These are phyloP conservation scores for Eurystomus gularis DNA, from an alignment of 2,113 vertebrate species.

Conservation along the genomic window DNA sequence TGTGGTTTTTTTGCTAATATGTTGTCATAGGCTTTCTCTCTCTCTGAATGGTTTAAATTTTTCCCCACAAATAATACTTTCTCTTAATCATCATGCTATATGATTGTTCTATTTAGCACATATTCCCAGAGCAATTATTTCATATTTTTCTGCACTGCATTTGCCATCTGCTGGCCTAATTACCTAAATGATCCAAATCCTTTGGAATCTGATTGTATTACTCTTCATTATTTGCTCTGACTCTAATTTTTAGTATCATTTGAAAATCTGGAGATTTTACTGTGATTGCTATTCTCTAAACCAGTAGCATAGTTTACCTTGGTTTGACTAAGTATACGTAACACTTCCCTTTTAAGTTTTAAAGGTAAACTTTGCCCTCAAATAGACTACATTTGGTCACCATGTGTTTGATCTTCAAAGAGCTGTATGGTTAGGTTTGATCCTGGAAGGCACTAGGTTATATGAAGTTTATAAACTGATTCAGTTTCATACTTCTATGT, in stretches of 20 bases:
- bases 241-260: conserved; percentile 3
- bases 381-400: not conserved
- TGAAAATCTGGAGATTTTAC: conserved; percentile 36
- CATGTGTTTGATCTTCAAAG: not conserved
- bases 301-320: not conserved
- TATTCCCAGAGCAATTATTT: conserved; percentile 3
- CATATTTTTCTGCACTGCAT: conserved; percentile 38
- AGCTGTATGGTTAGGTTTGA: not conserved
- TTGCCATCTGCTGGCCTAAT: conserved; percentile 66
- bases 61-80: not conserved
- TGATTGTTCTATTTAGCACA: not conserved
- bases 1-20: not conserved
- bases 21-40: not conserved
- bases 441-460: not conserved
- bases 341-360: not conserved
- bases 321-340: not conserved
- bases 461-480: not conserved
- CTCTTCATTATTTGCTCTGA: conserved; percentile 53
- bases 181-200: conserved; percentile 46
- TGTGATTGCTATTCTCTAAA: not conserved
- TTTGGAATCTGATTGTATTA: conserved; percentile 50
- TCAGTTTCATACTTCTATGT: not conserved
- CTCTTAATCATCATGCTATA: not conserved
- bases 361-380: not conserved
- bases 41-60: not conserved